Conservation (phyloP, 2,797 vertebrate genomes). For the Pipistrellus pygmaeus region DNA sequence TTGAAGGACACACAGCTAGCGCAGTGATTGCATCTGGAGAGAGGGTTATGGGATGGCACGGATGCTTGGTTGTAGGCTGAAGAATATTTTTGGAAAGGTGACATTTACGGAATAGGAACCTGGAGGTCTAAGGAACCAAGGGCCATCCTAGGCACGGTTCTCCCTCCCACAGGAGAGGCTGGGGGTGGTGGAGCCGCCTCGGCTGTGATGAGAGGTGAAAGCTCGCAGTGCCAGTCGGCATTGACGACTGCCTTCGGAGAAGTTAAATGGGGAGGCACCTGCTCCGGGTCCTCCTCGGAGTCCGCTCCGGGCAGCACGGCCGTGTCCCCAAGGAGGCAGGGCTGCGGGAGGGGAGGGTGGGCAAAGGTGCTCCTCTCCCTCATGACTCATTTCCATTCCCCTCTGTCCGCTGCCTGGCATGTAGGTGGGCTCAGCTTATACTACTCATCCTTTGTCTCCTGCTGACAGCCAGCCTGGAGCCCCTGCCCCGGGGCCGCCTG, state of each 20-base stretch:
- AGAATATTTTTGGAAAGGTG: not conserved
- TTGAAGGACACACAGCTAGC: not conserved
- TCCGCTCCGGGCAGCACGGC: not conserved
- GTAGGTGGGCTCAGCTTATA: not conserved
- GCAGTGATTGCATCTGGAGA: not conserved
- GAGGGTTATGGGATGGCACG: not conserved
- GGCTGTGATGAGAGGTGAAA: not conserved
- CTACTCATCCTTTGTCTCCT: not conserved
- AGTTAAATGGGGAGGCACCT: not conserved
- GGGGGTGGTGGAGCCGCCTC: not conserved
- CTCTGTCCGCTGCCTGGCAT: not conserved
- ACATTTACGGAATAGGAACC: not conserved
- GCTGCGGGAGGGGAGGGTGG: not conserved
- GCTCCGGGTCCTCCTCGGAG: fast-evolving
- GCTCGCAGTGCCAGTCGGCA: not conserved
- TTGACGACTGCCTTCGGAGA: not conserved
- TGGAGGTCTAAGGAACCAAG: not conserved
- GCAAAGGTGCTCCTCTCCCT: not conserved
- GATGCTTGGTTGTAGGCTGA: not conserved
- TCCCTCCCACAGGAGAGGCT: not conserved
- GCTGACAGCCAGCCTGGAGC: not conserved
- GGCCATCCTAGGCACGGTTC: not conserved
- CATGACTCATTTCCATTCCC: not conserved
- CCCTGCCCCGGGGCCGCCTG: fast-evolving
- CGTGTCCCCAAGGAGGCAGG: not conserved